phyloP scores from a whole-genome alignment of 2,888 invertebrate genomes.

The Coremacera marginata region DNA sequence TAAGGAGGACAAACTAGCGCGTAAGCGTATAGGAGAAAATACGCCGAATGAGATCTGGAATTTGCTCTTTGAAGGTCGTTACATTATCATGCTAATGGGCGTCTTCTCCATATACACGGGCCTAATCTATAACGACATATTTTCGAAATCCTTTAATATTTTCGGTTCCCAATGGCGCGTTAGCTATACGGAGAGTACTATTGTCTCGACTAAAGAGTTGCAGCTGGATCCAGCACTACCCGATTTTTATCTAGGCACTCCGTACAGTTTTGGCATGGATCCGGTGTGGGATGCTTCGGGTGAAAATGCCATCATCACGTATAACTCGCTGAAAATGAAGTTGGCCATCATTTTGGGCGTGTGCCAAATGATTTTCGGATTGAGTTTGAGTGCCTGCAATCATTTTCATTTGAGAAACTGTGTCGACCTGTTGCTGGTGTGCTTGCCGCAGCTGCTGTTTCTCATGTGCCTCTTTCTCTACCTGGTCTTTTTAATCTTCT shows the following conservation, averaged over 20 bases:
- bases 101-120: constrained; percentile 98
- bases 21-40: constrained; percentile 66
- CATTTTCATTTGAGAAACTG: constrained; percentile 77
- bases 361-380: constrained; percentile 93
- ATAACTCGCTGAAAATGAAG: constrained; percentile 97
- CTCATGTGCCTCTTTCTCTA: constrained; percentile 88
- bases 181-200: constrained; percentile 71
- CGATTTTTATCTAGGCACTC: constrained; percentile 66
- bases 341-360: constrained; percentile 94
- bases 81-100: constrained; percentile 97
- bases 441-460: constrained; percentile 90
- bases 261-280: constrained; percentile 85
- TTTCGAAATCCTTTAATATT: constrained; percentile 92
- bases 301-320: constrained; percentile 89
- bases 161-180: constrained; percentile 89
- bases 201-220: constrained; percentile 68
- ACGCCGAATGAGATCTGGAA: constrained; percentile 89
- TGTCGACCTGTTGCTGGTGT: constrained; percentile 81
- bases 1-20: constrained; percentile 80
- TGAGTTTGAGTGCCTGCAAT: constrained; percentile 82
- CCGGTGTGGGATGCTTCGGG: constrained; percentile 80
- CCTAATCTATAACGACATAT: constrained; percentile 95
- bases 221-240: constrained; percentile 75
- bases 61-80: constrained; percentile 96
- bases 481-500: constrained; percentile 88